Conservation (phyloP, 2,888 invertebrate genomes). For the Chouioia cunea region DNA sequence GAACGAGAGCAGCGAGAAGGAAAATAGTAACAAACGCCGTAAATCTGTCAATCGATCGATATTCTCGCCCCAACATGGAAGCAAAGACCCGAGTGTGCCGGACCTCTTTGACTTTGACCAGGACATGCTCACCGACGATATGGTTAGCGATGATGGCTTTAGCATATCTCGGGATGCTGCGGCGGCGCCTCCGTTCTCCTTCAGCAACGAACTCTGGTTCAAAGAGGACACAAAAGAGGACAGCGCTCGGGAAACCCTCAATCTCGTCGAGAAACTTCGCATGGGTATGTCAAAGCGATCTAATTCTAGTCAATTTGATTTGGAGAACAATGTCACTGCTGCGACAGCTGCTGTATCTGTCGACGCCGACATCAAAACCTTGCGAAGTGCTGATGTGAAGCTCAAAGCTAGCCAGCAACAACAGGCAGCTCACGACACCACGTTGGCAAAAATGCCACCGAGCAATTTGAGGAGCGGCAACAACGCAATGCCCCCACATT, state of each 20-base stretch:
- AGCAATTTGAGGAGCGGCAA: constrained; percentile 36
- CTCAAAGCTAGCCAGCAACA: constrained; percentile 47
- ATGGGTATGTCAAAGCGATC: constrained; percentile 80
- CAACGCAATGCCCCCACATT: constrained; percentile 1
- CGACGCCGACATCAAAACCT: constrained; percentile 16
- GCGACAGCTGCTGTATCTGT: constrained; percentile 14
- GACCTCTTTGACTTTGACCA: constrained; percentile 76
- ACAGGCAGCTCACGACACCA: constrained; percentile 2
- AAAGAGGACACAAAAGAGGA: constrained; percentile 87
- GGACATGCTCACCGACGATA: constrained; percentile 74
- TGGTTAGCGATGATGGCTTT: constrained; percentile 75
- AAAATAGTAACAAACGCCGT: constrained; percentile 58
- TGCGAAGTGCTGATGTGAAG: constrained; percentile 24
- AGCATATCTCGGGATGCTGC: constrained; percentile 73
- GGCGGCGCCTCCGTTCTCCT: constrained; percentile 74
- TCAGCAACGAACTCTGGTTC: constrained; percentile 77
- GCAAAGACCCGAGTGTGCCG: constrained; percentile 70
- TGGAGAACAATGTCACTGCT: constrained; percentile 44
- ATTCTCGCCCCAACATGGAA: constrained; percentile 79
- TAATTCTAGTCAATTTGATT: constrained; percentile 70
- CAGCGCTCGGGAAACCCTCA: constrained; percentile 84
- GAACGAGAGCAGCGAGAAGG: constrained; percentile 55
- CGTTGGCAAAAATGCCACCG: not conserved
- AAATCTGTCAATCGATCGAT: constrained; percentile 73
- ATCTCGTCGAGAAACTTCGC: constrained; percentile 86